Evolutionary conservation across 2,113 vertebrate species (phyloP), one percentile per base, ranked within the genome.

Genomic region (Chlorodrepanis virens): DNA sequence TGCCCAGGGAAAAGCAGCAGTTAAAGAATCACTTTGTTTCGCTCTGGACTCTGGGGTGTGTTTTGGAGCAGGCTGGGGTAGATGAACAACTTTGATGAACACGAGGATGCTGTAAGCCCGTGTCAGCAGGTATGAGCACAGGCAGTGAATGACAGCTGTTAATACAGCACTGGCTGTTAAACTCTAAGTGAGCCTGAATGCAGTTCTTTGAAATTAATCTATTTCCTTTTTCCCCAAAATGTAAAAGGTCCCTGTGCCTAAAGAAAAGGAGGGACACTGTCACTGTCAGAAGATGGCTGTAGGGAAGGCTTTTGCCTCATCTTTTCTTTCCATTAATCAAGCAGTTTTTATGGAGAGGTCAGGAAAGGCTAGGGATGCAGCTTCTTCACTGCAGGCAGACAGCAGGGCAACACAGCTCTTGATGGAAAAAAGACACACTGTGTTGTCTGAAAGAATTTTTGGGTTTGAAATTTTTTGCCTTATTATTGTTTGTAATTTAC

Each of bases 181-280:
- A 96, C 47, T 94, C 68, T 61, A 90, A 90, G 92, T 90, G 88
- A 94, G 88, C 83, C 83, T 75, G 53, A 95, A 95, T 91, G 69
- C 40, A 79, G 31, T 45, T 94, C 83, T 90, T 72, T 86, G 68
- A 92, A 96, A 95, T 60, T 6, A 91, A 92, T 75, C 64, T 81
- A 67, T 61, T 92, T 89, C 54, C 37, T 76, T 88, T 87, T 70
- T 52, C 40, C 29, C 29, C 13, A 13, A 81, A 77, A 33, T 70
- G 28, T 72, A 78, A 93, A 94, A 93, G 68, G 64, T 81, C 57
- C 82, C 85, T 60, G 27, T 56, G 72, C 37, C 76, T 83, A 50
- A 96, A 90, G 60, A 79, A 95, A 93, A 78, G 53, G 31, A 93
- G 44, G 25, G 60, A 61, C 1, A 2, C 59, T 71, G 85, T 78